phyloP scores from a whole-genome alignment of 1,140 invertebrate species.

The Diachasma alloeum region DNA sequence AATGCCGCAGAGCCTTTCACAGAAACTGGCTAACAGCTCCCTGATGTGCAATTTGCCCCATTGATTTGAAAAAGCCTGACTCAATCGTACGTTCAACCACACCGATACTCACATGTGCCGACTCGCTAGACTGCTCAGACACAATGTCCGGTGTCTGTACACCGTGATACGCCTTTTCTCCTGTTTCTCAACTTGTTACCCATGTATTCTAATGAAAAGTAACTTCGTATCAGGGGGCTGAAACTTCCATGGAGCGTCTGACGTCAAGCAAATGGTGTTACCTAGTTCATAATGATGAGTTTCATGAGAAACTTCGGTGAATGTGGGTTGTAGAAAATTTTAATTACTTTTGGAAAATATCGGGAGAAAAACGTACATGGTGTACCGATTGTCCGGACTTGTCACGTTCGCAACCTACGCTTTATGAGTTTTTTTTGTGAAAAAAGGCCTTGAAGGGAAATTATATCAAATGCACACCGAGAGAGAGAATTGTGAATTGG shows the following conservation, averaged over 20 bases:
- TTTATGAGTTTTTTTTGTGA: too few species aligned
- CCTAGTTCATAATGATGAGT: neutral
- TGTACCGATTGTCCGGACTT: too few species aligned
- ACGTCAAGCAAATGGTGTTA: neutral
- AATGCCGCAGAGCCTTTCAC: too few species aligned
- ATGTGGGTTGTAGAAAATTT: neutral
- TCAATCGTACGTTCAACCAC: neutral
- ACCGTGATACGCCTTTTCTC: neutral
- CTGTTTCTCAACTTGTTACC: neutral
- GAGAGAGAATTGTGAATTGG: too few species aligned
- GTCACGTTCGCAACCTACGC: too few species aligned
- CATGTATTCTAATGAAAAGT: neutral
- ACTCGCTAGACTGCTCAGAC: neutral
- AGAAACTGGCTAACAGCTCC: too few species aligned
- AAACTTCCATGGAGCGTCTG: neutral
- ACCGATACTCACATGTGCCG: neutral
- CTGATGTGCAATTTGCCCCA: too few species aligned
- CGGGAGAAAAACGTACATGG: too few species aligned
- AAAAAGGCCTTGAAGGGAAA: too few species aligned
- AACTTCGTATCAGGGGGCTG: neutral
- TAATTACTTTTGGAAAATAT: neutral
- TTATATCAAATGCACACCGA: too few species aligned
- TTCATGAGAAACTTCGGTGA: neutral
- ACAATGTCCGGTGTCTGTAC: neutral
- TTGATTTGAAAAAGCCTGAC: neutral